Conservation (phyloP, 2,797 vertebrate species). For the Macropus fuliginosus region DNA sequence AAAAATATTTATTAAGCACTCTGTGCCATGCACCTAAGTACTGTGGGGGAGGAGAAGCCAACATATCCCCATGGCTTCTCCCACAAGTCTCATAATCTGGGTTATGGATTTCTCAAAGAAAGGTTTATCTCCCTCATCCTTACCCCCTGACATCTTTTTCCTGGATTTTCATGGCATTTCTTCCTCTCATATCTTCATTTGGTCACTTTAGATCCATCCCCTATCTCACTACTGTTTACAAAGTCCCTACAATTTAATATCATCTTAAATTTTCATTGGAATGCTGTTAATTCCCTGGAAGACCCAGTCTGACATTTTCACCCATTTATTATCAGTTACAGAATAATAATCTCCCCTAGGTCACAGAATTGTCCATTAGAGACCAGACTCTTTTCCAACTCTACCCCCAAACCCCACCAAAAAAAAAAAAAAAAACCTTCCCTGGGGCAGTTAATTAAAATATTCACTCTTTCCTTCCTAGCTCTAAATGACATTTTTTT, state of each 20-base stretch:
- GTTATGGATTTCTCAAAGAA: not conserved
- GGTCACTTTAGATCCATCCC: not conserved
- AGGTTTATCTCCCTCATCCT: not conserved
- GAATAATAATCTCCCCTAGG: constrained; percentile 18
- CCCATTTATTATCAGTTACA: not conserved
- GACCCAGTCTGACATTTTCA: not conserved
- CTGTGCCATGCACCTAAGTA: not conserved
- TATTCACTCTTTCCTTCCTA: not conserved
- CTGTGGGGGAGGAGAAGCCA: not conserved
- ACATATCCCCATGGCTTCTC: not conserved
- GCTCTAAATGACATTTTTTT: not conserved
- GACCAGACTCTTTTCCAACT: not conserved
- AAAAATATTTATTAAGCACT: not conserved
- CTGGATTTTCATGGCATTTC: not conserved
- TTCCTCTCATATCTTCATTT: no score
- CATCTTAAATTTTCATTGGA: not conserved
- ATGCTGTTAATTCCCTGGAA: constrained; percentile 6
- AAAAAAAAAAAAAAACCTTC: not conserved
- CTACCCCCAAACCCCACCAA: not conserved
- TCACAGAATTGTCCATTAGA: not conserved
- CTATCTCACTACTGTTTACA: not conserved
- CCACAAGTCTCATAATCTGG: no score
- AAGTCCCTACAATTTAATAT: not conserved
- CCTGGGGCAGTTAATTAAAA: constrained; percentile 2
- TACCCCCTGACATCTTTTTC: not conserved